Conservation (phyloP, 2,113 vertebrate species). For the Grammomys surdaster region DNA sequence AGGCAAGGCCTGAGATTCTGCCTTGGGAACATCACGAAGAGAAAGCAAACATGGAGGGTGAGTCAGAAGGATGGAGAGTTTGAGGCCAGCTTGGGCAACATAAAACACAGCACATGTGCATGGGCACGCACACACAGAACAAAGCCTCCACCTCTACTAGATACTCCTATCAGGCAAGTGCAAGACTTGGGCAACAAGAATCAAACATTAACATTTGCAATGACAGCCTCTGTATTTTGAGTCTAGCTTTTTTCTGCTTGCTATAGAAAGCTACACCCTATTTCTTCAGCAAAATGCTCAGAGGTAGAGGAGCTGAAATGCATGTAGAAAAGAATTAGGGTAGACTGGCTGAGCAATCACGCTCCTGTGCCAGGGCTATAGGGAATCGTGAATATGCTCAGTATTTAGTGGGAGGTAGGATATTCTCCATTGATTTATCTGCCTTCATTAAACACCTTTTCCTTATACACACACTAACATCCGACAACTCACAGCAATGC, state of each 20-base stretch:
- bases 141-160: background rate
- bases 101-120: background rate
- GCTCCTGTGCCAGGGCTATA: background rate
- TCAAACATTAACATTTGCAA: background rate
- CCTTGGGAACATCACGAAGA: background rate
- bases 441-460: conserved; percentile 50
- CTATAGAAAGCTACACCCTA: conserved; percentile 49
- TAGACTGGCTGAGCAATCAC: background rate
- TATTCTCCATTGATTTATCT: background rate
- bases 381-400: conserved; percentile 41
- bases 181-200: background rate
- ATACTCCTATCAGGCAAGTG: background rate
- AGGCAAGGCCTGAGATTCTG: background rate
- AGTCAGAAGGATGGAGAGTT: background rate
- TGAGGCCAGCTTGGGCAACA: background rate
- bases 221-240: background rate
- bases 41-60: background rate
- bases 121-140: background rate
- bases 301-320: conserved; percentile 79
- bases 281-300: conserved; percentile 69
- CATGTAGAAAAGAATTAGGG: background rate
- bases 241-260: conserved; percentile 48
- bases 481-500: background rate
- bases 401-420: conserved; percentile 70
- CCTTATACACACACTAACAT: background rate